Base-by-base conservation (phyloP, 2,113 vertebrate genomes). In the Eurystomus gularis region DNA sequence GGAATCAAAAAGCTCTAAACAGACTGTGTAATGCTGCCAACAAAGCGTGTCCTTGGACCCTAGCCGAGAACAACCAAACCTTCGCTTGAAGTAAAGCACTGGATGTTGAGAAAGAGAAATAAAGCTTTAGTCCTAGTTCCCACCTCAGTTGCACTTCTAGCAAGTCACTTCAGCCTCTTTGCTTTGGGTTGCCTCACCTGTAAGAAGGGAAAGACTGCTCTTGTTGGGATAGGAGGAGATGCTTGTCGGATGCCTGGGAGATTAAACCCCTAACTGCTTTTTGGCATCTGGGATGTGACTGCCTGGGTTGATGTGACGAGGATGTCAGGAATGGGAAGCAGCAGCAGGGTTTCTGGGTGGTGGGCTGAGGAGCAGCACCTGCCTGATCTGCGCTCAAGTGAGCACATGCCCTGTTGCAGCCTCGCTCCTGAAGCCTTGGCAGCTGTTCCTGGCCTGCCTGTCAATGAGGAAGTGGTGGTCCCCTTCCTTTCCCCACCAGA, bases 1-100 rank as follows among this genome's bases (percentile, higher is more conserved):
- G 70, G 81, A 93, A 94, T 89, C 83, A 92, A 82, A 96, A 87
- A 93, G 57, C 83, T 92, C 90, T 82, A 64, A 92, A 89, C 81
- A 94, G 73, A 86, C 60, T 54, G 81, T 79, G 66, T 80, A 17
- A 54, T 54, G 66, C 94, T 93, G 93, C 94, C 73, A 94, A 80
- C 62, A 75, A 91, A 94, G 58, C 54, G 11, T 61, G 86, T 95
- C 86, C 94, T 95, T 95, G 94, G 94, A 89, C 54, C 92, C 58
- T 58, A 70, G 88, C 94, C 58, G 0, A 95, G 95, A 94, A 85
- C 91, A 97, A 54, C 37, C 29, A 89, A 96, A 73, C 49, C 65
- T 94, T 86, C 54, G 64, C 84, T 94, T 94, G 25, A 8, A 76
- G 17, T 91, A 49, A 91, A 91, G 37, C 35, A 24, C 73, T 89